Evolutionary conservation across 2,888 invertebrate species (phyloP), one percentile per base, ranked within the genome.

Genomic region (Drosophila buzzatii): DNA sequence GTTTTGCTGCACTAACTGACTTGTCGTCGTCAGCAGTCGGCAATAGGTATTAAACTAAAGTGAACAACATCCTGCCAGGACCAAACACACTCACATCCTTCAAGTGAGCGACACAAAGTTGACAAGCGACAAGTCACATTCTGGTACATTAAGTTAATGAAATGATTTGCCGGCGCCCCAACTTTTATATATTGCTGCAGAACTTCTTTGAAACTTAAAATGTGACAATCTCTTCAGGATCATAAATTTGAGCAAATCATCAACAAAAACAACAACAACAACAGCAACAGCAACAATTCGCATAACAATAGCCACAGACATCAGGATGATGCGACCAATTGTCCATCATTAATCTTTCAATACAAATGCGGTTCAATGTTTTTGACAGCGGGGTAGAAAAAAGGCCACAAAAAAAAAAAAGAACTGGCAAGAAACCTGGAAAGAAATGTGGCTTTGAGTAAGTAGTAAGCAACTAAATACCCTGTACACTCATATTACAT

Each of bases 101-200:
- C 59, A 23, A 27, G 52, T 44, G 4, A 57, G 68, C 64, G 76
- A 71, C 77, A 74, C 51, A 82, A 89, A 87, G 90, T 87, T 87
- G 86, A 90, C 90, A 86, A 74, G 79, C 87, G 85, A 90, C 90
- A 86, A 90, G 89, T 84, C 82, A 81, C 70, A 87, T 79, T 86
- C 75, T 86, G 73, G 68, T 89, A 71, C 87, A 90, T 87, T 87
- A 87, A 87, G 79, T 87, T 90, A 90, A 86, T 86, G 82, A 87
- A 86, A 90, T 89, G 82, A 89, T 76, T 73, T 70, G 63, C 53
- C 53, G 62, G 52, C 62, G 58, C 16, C 27, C 39, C 23, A 12
- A 9, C 3, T 44, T 18, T 33, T 3, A n/a, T 39, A 55, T 44
- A 23, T n/a, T 7, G 27, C 66, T 33, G 41, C 44, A 67, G 67